These are phyloP conservation scores for Zosterops hypoxanthus DNA, from an alignment of 2,113 vertebrate species.

Conservation along the genomic window DNA sequence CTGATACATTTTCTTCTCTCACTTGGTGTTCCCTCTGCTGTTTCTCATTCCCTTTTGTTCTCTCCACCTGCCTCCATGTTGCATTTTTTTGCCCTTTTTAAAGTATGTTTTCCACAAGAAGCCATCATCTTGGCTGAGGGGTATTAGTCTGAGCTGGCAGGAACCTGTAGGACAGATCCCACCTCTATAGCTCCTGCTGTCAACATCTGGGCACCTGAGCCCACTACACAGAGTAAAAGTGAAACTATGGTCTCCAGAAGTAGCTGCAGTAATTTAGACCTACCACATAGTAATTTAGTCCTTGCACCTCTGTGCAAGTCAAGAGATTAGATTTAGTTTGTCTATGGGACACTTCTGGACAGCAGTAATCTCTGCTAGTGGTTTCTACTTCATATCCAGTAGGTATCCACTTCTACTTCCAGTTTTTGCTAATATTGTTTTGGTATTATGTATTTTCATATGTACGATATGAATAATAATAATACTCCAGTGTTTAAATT, in stretches of 20 bases:
- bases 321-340: not conserved
- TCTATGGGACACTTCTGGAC: not conserved
- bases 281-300: not conserved
- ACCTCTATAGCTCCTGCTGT: not conserved
- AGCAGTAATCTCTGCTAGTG: not conserved
- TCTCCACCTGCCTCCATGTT: not conserved
- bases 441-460: not conserved
- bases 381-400: not conserved
- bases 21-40: not conserved
- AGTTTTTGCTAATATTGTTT: not conserved
- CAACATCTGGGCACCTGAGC: not conserved
- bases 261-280: not conserved
- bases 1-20: not conserved
- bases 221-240: accelerated
- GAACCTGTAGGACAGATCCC: not conserved
- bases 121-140: not conserved
- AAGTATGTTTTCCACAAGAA: not conserved
- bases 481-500: not conserved
- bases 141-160: not conserved
- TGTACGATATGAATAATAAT: not conserved
- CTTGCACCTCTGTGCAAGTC: not conserved
- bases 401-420: not conserved
- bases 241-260: not conserved
- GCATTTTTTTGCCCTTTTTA: not conserved
- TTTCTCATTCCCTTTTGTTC: not conserved